Base-by-base conservation (phyloP, 2,113 vertebrate species). In the Hucho hucho region DNA sequence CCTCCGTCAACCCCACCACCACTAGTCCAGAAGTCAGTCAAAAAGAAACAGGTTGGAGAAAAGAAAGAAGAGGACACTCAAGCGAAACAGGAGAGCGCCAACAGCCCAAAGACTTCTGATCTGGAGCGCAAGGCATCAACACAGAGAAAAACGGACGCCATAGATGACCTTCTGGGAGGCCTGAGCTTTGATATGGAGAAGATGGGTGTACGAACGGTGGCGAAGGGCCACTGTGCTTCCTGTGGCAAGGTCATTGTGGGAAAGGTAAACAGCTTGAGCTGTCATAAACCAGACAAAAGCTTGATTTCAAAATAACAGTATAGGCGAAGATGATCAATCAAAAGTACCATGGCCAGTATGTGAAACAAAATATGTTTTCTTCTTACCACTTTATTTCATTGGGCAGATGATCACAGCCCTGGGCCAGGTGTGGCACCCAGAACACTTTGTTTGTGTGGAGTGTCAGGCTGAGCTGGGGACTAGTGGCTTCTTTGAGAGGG, bases 361-460 rank as follows among this genome's bases (percentile, higher is more conserved):
- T 43, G 37, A 43, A 43, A 43, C 53, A 14, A 59, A 18, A 11
- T 25, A 56, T 58, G 16, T 71, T 6, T 1, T 16, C 29, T 4
- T 47, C 1, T 9, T 4, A 13, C 3, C 16, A 4, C 4, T 25
- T 24, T 4, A n/a, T 14, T 14, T 26, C 9, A 43, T 43, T 43
- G 2, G 9, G 37, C 29, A 98, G 97, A 90, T 96, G 72, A 89
- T 97, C 81, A 95, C 94, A 0, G 96, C 95, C 0, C 89, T 98
- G 73, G 96, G 96, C 37, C 81, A 91, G 69, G 89, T 91, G 0
- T 98, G 97, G 96, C 96, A 97, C 64, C 94, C 95, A 0, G 95
- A 97, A 64, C 97, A 98, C 88, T 98, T 98, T 79, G 79, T 94
- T 70, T 98, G 96, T 0, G 0, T 24, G 18, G 70, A 29, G 72